Percentiles rank a stretch among this genome's conserved stretches.
phyloP scores from a whole-genome alignment of 1,140 invertebrate species.

The Lepidurus packardi region DNA sequence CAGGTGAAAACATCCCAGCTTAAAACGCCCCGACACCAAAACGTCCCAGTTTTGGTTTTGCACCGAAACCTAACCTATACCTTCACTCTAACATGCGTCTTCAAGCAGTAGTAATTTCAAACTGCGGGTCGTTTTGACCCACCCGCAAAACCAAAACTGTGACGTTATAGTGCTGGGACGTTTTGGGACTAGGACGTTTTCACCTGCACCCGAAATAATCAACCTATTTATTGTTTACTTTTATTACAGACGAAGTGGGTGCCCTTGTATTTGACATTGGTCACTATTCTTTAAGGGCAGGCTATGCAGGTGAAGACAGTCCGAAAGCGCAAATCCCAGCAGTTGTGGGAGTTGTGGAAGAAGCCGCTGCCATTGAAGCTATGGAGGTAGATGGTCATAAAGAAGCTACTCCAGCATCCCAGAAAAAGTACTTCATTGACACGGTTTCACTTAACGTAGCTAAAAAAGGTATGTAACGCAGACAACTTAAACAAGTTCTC shows the following conservation, averaged over 20 bases:
- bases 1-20: too few species aligned
- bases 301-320: conserved; percentile 85
- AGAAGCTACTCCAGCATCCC: conserved; percentile 48
- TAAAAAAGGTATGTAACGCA: conserved; percentile 57
- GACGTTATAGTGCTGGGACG: too few species aligned
- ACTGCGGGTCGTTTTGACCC: too few species aligned
- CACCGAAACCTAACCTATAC: too few species aligned
- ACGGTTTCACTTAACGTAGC: conserved; percentile 80
- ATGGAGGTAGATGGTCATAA: conserved; percentile 52
- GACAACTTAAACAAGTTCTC: neutral
- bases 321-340: conserved; percentile 88
- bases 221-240: conserved; percentile 26
- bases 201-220: too few species aligned
- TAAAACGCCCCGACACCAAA: too few species aligned
- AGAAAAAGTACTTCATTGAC: conserved; percentile 75
- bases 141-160: too few species aligned
- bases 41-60: too few species aligned
- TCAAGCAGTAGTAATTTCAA: too few species aligned
- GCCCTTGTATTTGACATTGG: conserved; percentile 95
- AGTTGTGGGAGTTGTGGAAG: conserved; percentile 66
- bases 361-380: conserved; percentile 50
- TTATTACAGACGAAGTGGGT: conserved; percentile 81
- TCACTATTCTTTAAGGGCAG: conserved; percentile 76
- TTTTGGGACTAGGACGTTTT: too few species aligned
- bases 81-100: too few species aligned